phyloP scores from a whole-genome alignment of 2,113 vertebrate species.

The Telmatochromis brichardi region DNA sequence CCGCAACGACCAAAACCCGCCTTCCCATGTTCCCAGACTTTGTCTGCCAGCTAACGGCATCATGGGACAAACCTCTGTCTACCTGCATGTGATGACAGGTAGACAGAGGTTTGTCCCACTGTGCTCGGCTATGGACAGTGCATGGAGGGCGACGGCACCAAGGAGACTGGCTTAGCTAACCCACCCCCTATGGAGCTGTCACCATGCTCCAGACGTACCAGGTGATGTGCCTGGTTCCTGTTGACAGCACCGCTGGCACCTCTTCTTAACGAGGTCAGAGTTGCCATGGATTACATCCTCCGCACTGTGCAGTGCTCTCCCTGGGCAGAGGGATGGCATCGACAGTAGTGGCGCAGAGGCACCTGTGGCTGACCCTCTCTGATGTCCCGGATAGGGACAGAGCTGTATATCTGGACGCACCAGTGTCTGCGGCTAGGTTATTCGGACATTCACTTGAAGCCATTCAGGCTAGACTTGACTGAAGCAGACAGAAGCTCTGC shows the following conservation, averaged over 20 bases:
- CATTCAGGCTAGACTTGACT: not conserved
- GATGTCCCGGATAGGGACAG: not conserved
- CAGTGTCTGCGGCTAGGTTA: not conserved
- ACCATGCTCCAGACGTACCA: not conserved
- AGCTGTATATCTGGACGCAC: not conserved
- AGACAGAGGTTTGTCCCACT: not conserved
- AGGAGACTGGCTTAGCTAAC: not conserved
- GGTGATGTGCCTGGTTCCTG: not conserved
- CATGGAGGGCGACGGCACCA: not conserved
- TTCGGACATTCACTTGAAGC: not conserved
- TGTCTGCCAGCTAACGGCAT: not conserved
- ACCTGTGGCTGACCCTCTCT: not conserved
- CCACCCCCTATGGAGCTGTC: not conserved
- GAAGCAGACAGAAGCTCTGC: not conserved
- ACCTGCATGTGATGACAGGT: not conserved
- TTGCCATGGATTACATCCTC: not conserved
- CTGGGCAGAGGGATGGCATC: not conserved
- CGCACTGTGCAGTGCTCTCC: not conserved
- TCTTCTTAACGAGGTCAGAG: not conserved
- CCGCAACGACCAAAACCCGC: fast-evolving
- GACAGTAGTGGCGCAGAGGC: not conserved
- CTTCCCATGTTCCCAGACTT: not conserved
- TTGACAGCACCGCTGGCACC: not conserved
- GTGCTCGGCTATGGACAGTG: not conserved
- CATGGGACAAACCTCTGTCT: not conserved